Conservation (phyloP, 2,113 vertebrate genomes). For the Lophius piscatorius region DNA sequence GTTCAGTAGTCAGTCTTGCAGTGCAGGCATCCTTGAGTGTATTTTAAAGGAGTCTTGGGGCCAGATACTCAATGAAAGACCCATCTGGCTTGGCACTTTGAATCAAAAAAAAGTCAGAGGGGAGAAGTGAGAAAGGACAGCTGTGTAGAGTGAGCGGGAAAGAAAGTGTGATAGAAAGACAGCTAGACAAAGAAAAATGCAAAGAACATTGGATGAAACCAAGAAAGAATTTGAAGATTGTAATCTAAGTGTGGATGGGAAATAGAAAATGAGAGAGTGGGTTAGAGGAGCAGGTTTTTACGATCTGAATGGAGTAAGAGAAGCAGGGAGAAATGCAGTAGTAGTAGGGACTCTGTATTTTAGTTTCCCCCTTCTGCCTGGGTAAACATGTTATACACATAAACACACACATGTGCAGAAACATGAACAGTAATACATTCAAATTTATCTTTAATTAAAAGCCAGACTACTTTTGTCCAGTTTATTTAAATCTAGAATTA, state of each 20-base stretch:
- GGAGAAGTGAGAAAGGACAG: constrained; percentile 8
- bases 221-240: constrained; percentile 47
- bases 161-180: constrained; percentile 1
- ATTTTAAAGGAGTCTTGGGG: constrained; percentile 62
- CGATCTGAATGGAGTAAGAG: constrained; percentile 14
- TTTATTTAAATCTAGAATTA: constrained; percentile 62
- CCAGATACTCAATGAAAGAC: constrained; percentile 64
- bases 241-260: constrained; percentile 50
- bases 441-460: constrained; percentile 67
- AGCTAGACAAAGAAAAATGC: constrained; percentile 9
- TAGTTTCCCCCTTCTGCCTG: constrained; percentile 53
- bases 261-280: constrained; percentile 52
- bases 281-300: constrained; percentile 32
- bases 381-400: constrained; percentile 25
- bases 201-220: constrained; percentile 50
- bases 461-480: constrained; percentile 27
- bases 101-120: constrained; percentile 36
- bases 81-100: constrained; percentile 57
- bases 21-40: constrained; percentile 49
- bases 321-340: constrained; percentile 19
- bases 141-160: not conserved
- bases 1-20: constrained; percentile 46
- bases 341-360: constrained; percentile 48
- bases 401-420: constrained; percentile 21
- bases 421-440: constrained; percentile 40